Base-by-base conservation (phyloP, 2,797 vertebrate species). In the Xenops minutus region DNA sequence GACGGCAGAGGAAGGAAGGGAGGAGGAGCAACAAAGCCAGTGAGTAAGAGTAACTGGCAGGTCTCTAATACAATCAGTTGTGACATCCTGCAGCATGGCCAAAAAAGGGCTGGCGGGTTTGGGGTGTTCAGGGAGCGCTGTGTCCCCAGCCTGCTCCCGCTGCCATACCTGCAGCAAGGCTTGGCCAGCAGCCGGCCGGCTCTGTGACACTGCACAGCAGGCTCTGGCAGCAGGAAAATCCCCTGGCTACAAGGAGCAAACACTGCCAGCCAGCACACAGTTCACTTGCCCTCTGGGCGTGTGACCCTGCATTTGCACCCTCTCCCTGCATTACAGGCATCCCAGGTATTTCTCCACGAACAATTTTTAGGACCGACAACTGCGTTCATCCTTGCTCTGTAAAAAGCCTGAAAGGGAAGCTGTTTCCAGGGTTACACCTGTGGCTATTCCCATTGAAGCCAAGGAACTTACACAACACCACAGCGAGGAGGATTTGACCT, bases 1-100 rank as follows among this genome's bases (percentile, higher is more conserved):
- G 84, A 30, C 10, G 4, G 67, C 67, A 69, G 88, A 96, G 94
- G 95, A 96, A 97, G 95, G 94, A 96, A 97, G 94, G 92, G 96
- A 95, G 92, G 95, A 95, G 95, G 92, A 96, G 84, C 67, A 0
- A 91, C 4, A 6, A 72, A 84, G 79, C 73, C 56, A 66, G 74
- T 63, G 76, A 96, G 85, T 90, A 86, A 94, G 67, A 92, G 85
- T 94, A 96, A 94, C 90, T 82, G 85, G 83, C 96, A 95, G 78
- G 64, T 93, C 85, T 84, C 61, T 92, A 92, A 87, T 61, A 94
- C 71, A 76, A 92, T 79, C 80, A 66, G 62, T 92, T 89, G 14
- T 96, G 67, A 87, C 88, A 75, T 95, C 92, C 83, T 86, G 83
- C 62, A 51, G 52, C 51, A 68, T 71, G 56, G 43, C 92, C 94